Evolutionary conservation across 53 echinoderm and acorn worm species (phyloP).

Genomic region (Luidia sarsii): DNA sequence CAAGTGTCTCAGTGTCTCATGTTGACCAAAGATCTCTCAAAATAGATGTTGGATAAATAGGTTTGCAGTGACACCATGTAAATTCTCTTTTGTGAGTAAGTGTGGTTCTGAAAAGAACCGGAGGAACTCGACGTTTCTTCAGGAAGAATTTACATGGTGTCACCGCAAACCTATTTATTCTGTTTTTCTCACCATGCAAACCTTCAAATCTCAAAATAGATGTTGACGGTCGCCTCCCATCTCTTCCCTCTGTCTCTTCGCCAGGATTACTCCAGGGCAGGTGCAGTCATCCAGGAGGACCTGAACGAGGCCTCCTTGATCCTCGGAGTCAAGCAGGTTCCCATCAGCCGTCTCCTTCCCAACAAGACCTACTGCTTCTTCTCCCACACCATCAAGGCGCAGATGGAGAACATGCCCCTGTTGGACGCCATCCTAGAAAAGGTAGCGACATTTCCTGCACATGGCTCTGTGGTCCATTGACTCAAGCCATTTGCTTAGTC

Average conservation of each 20-base stretch:
- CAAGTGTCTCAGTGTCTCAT: no score
- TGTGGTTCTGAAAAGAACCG: no score
- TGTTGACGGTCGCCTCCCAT: no score
- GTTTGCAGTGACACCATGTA: no score
- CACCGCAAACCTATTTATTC: no score
- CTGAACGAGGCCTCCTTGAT: slow-evolving; percentile 87
- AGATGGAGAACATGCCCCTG: slow-evolving; percentile 95
- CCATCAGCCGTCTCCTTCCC: slow-evolving; percentile 76
- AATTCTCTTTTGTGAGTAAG: no score
- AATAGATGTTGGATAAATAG: no score
- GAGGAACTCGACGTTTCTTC: no score
- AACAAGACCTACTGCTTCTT: slow-evolving; percentile 96
- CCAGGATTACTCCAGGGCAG: slow-evolving; percentile 84
- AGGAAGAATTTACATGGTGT: no score
- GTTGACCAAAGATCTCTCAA: no score
- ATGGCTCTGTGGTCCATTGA: background rate
- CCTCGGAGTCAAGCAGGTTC: slow-evolving; percentile 96
- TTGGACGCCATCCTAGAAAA: slow-evolving; percentile 90
- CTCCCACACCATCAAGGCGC: slow-evolving; percentile 98
- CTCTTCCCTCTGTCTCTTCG: background rate
- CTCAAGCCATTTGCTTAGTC: background rate
- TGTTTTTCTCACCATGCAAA: no score
- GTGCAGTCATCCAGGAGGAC: slow-evolving; percentile 90
- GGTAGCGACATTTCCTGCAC: slow-evolving; percentile 53
- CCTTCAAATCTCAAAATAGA: no score